Conservation (phyloP, 2,113 vertebrate species). For the Balaeniceps rex region DNA sequence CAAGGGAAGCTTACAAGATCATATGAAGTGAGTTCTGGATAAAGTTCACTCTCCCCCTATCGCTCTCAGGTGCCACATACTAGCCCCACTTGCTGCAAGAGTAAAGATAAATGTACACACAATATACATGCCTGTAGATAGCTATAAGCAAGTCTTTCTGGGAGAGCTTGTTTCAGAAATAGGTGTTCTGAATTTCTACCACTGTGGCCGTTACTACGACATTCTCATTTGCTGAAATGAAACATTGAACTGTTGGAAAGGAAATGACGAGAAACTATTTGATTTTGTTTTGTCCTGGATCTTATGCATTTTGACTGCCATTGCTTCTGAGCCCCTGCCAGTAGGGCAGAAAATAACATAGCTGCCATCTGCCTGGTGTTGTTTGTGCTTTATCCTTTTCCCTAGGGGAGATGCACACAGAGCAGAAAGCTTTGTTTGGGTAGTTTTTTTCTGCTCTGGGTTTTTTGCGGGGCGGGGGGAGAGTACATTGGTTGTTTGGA, state of each 20-base stretch:
- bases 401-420: neutral
- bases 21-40: neutral
- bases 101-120: neutral
- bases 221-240: neutral
- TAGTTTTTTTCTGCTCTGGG: neutral
- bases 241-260: neutral
- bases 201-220: neutral
- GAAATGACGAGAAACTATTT: neutral
- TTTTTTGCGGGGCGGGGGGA: neutral
- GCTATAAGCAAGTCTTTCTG: neutral
- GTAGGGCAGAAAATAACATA: neutral
- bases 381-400: neutral
- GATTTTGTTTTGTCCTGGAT: neutral
- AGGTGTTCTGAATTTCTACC: neutral
- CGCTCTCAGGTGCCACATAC: neutral
- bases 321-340: neutral
- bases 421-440: neutral
- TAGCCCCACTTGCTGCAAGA: neutral
- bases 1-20: neutral
- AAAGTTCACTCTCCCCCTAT: neutral
- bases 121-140: neutral
- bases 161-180: neutral
- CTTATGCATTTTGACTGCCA: neutral
- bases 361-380: neutral
- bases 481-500: neutral